Conservation (phyloP, 2,113 vertebrate genomes). For the Morone saxatilis region DNA sequence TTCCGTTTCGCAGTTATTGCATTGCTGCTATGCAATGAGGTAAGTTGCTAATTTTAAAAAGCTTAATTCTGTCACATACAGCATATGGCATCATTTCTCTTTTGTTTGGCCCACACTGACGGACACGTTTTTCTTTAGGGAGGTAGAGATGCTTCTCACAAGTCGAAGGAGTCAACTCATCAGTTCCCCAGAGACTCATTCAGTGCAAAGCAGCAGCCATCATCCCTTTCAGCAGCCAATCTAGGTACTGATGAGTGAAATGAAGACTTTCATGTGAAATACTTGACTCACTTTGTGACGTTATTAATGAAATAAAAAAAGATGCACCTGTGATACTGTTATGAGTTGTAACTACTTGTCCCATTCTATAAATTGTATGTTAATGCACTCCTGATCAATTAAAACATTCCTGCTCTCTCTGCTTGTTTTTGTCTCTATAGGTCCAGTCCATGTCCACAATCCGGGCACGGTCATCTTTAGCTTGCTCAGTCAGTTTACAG, state of each 20-base stretch:
- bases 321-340: conserved; percentile 29
- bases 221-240: conserved; percentile 53
- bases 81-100: background rate
- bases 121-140: conserved; percentile 46
- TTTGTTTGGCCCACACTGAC: conserved; percentile 4
- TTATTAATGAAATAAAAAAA: conserved; percentile 26
- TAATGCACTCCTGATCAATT: background rate
- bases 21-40: conserved; percentile 64
- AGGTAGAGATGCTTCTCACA: conserved; percentile 19
- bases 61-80: background rate
- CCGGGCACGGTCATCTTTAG: conserved; percentile 84
- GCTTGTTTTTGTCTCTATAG: conserved; percentile 54
- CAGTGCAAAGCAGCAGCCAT: conserved; percentile 58
- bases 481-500: conserved; percentile 81
- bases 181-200: conserved; percentile 56
- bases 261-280: conserved; percentile 30
- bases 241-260: conserved; percentile 74
- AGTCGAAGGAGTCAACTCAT: conserved; percentile 50
- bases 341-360: conserved; percentile 9
- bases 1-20: conserved; percentile 69
- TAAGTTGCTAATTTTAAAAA: conserved; percentile 25
- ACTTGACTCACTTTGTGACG: conserved; percentile 26
- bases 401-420: conserved; percentile 3
- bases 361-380: background rate
- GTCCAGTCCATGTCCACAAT: conserved; percentile 83